These are phyloP conservation scores for Beroe forskalii DNA, from an alignment of 37 sponge, comb jelly and placozoan genomes.

Conservation along the genomic window DNA sequence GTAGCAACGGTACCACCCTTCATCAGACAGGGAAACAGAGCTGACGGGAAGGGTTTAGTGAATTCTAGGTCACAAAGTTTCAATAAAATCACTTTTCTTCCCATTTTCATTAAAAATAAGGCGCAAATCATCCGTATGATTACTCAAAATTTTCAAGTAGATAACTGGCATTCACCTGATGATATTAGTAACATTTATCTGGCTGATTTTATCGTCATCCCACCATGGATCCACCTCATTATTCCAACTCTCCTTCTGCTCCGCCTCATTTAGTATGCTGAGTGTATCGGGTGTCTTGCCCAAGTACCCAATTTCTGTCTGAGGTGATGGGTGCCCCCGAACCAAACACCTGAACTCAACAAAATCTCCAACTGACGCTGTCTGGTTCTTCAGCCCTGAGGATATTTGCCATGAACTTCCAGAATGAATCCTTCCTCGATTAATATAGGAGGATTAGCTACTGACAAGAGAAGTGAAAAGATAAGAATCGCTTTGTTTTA, in stretches of 20 bases:
- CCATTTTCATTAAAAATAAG: no score
- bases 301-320: not conserved
- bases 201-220: not conserved
- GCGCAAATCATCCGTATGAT: not conserved
- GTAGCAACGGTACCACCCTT: constrained; percentile 31
- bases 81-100: no score
- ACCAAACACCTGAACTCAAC: not conserved
- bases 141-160: not conserved
- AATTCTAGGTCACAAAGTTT: not conserved
- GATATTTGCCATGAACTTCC: no score
- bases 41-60: not conserved
- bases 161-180: not conserved
- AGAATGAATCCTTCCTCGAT: no score
- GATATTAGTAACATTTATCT: constrained; percentile 36
- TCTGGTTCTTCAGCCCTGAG: not conserved
- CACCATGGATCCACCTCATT: not conserved
- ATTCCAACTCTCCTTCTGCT: not conserved
- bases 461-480: no score
- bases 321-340: not conserved
- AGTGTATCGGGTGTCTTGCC: not conserved
- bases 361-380: not conserved
- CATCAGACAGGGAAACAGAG: not conserved
- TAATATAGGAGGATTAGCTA: no score
- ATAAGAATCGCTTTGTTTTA: no score
- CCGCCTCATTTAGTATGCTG: no score